Evolutionary conservation across 2,888 invertebrate species (phyloP).

Genomic region (Buathra laborator): DNA sequence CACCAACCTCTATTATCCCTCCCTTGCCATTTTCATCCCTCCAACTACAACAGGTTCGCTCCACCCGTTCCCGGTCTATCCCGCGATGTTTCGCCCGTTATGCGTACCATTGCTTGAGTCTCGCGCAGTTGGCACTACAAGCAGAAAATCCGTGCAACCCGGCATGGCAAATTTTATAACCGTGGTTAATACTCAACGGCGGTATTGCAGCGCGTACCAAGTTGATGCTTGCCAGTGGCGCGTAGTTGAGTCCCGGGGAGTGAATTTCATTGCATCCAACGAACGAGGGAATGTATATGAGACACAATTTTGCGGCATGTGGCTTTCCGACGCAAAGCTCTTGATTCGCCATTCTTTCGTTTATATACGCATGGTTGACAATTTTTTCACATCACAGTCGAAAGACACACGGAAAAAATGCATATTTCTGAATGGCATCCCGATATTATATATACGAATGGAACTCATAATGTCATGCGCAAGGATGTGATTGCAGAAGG

Average conservation of each 20-base stretch:
- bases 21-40: conserved; percentile 28
- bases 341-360: not conserved
- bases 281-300: conserved; percentile 5
- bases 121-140: conserved; percentile 53
- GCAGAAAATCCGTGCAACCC: conserved; percentile 34
- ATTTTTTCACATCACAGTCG: no score
- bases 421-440: no score
- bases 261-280: conserved; percentile 31
- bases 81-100: not conserved
- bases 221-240: not conserved
- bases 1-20: conserved; percentile 17
- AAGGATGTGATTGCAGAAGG: no score
- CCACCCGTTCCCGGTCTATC: conserved; percentile 1
- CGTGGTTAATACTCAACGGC: conserved; percentile 46
- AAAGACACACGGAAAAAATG: no score
- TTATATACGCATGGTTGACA: no score
- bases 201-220: conserved; percentile 12
- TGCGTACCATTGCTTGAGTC: conserved; percentile 29
- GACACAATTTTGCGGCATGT: not conserved
- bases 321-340: not conserved
- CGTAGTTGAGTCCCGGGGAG: not conserved
- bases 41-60: conserved; percentile 18
- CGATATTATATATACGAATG: no score
- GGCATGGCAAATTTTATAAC: conserved; percentile 59
- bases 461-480: no score